These are phyloP conservation scores for Poliocrania exsul DNA, from an alignment of 2,797 vertebrate species.

Conservation along the genomic window DNA sequence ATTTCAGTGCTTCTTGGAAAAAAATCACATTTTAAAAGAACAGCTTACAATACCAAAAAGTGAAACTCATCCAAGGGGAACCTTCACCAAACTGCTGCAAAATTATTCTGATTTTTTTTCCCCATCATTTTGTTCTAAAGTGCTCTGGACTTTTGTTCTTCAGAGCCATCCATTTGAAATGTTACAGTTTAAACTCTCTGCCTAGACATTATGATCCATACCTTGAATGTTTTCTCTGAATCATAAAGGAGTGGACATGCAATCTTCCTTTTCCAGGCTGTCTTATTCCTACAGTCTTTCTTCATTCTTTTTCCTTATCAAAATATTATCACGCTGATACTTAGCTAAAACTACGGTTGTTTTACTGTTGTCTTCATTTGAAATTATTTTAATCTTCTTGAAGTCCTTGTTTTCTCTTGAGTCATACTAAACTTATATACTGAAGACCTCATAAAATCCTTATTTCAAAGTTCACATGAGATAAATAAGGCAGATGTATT, in stretches of 20 bases:
- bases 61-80: neutral
- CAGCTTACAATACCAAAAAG: neutral
- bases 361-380: neutral
- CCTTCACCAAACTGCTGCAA: neutral
- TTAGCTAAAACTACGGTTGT: neutral
- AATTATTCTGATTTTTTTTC: neutral
- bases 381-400: neutral
- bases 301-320: neutral
- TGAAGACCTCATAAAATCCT: neutral
- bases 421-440: neutral
- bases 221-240: neutral
- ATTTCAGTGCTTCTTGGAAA: neutral
- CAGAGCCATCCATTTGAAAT: neutral
- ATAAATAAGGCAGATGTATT: neutral
- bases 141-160: neutral
- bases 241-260: neutral
- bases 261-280: neutral
- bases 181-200: neutral
- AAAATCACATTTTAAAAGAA: neutral
- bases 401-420: neutral
- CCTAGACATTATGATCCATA: neutral
- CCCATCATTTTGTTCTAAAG: rapidly evolving
- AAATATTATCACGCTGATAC: neutral
- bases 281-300: neutral
- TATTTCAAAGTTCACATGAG: neutral